A percentile compares a stretch with the other conserved stretches of the same genome.
Evolutionary conservation across 2,113 vertebrate genomes (phyloP).

Genomic region (Hyla sarda): DNA sequence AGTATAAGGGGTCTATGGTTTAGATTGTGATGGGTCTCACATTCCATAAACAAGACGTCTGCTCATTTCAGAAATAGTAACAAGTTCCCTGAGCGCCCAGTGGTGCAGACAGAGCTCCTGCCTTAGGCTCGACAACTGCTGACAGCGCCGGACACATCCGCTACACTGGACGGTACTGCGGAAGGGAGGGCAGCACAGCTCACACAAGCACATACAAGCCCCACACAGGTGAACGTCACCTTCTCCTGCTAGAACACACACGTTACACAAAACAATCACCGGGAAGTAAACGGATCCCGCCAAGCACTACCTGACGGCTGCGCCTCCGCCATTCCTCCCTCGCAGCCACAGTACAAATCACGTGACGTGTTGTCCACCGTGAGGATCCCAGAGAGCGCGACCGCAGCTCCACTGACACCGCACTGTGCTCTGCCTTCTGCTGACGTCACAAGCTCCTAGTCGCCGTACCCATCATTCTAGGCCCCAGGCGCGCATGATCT

Average conservation of each 20-base stretch:
- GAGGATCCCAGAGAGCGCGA: neutral
- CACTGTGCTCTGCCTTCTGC: neutral
- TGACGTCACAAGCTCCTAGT: conserved; percentile 32
- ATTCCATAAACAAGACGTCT: no score
- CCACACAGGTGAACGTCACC: neutral
- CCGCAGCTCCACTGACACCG: neutral
- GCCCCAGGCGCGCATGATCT: neutral
- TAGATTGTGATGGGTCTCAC: no score
- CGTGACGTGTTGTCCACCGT: conserved; percentile 4
- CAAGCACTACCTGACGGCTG: conserved; percentile 41
- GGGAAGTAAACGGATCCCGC: neutral
- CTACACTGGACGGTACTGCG: no score
- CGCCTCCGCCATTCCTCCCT: conserved; percentile 42
- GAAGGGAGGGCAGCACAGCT: neutral
- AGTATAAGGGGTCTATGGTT: no score
- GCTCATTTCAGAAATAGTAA: no score
- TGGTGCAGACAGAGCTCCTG: no score
- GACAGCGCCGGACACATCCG: no score
- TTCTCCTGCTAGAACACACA: neutral
- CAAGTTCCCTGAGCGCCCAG: no score
- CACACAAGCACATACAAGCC: neutral
- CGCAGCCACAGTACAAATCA: neutral
- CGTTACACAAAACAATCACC: neutral
- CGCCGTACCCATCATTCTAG: neutral
- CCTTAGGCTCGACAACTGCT: no score